Evolutionary conservation across 2,113 vertebrate species (phyloP).

Genomic region (Gracilinanus agilis): DNA sequence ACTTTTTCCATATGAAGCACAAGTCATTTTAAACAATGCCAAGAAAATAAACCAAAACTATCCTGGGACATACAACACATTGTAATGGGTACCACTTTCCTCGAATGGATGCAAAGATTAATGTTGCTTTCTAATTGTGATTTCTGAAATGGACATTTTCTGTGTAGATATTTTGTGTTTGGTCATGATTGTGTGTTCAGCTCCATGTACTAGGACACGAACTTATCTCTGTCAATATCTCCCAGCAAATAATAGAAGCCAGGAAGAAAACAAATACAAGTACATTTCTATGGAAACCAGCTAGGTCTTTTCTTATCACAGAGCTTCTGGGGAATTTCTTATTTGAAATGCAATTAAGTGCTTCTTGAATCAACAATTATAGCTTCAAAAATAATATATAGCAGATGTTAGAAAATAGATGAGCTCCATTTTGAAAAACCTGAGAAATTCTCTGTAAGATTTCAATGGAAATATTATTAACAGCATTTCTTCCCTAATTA

Average conservation of each 20-base stretch:
- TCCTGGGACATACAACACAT: neutral
- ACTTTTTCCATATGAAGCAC: neutral
- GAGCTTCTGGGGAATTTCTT: constrained; percentile 38
- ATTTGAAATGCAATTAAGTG: constrained; percentile 24
- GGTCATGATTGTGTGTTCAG: neutral
- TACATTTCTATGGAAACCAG: constrained; percentile 43
- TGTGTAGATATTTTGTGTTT: constrained; percentile 54
- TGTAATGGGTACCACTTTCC: neutral
- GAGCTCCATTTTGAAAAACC: constrained; percentile 18
- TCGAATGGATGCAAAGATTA: neutral
- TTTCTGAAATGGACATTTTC: constrained; percentile 19
- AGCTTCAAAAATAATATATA: neutral
- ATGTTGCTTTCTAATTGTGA: neutral
- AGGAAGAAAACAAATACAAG: neutral
- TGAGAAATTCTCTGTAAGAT: neutral
- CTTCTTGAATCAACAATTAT: constrained; percentile 42
- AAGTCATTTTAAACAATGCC: neutral
- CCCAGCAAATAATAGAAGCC: neutral
- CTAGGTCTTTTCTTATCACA: constrained; percentile 46
- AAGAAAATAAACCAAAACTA: neutral
- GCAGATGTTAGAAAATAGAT: neutral
- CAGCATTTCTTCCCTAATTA: neutral
- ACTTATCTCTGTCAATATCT: constrained; percentile 28
- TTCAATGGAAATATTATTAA: neutral
- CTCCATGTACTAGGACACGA: constrained; percentile 29